phyloP scores from a whole-genome alignment of 2,888 invertebrate species.

The Anthophora plumipes region DNA sequence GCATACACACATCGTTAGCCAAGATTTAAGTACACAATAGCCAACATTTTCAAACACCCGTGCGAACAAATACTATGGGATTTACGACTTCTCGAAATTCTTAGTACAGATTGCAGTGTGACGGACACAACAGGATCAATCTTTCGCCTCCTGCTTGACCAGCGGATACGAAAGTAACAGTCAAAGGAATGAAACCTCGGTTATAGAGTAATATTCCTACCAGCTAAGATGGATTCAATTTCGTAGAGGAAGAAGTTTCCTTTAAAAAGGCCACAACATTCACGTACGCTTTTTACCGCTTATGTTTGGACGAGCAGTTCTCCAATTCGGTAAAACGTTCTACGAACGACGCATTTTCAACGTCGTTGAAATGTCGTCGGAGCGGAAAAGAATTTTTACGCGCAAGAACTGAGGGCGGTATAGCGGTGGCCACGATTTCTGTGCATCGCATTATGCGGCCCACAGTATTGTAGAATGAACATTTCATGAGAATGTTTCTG shows the following conservation, averaged over 20 bases:
- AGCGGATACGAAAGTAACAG: no score
- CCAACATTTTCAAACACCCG: no score
- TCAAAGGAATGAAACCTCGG: no score
- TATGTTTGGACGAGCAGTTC: conserved; percentile 38
- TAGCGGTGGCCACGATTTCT: not conserved
- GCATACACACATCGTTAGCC: no score
- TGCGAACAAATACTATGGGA: no score
- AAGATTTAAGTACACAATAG: no score
- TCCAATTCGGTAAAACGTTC: conserved; percentile 54
- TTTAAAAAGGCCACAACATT: conserved; percentile 5
- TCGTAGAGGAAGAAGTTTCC: not conserved
- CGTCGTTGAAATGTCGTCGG: conserved; percentile 45
- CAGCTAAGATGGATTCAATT: conserved; percentile 10
- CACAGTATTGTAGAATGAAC: conserved; percentile 26
- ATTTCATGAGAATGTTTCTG: conserved; percentile 43
- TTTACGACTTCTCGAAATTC: no score
- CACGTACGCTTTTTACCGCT: conserved; percentile 34
- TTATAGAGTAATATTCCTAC: not conserved
- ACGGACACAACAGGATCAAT: no score
- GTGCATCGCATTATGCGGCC: conserved; percentile 29
- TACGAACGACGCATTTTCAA: conserved; percentile 46
- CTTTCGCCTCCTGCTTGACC: not conserved
- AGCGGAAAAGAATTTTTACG: conserved; percentile 53
- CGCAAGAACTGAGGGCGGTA: not conserved
- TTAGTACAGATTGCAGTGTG: no score